These are phyloP conservation scores for Hedya salicella DNA, from an alignment of 2,888 invertebrate genomes.

Conservation along the genomic window DNA sequence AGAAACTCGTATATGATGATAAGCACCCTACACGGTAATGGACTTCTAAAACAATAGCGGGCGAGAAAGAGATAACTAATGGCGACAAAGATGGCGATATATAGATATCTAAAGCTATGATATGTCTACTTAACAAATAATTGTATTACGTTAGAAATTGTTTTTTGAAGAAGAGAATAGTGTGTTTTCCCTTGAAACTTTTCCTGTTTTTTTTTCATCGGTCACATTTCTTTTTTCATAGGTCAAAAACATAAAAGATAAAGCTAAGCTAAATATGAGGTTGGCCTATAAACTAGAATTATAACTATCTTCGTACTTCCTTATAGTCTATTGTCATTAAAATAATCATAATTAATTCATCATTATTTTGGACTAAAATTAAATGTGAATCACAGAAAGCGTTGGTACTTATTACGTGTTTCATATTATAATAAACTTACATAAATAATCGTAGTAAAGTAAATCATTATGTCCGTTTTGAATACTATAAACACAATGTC, in stretches of 20 bases:
- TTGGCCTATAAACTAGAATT: too few relatives aligned
- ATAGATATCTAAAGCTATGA: neutral
- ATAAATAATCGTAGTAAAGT: neutral
- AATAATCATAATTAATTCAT: too few relatives aligned
- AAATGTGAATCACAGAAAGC: neutral
- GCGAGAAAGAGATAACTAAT: slow-evolving; percentile 46
- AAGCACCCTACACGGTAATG: slow-evolving; percentile 62
- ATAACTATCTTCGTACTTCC: too few relatives aligned
- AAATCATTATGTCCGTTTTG: neutral
- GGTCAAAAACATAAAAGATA: too few relatives aligned
- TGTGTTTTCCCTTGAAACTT: too few relatives aligned
- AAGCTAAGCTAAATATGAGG: too few relatives aligned
- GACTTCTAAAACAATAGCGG: slow-evolving; percentile 56
- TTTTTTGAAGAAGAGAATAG: too few relatives aligned
- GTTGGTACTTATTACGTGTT: neutral
- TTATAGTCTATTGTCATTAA: too few relatives aligned
- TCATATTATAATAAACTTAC: neutral
- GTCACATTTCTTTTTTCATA: too few relatives aligned
- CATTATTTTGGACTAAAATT: too few relatives aligned
- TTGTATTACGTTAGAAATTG: too few relatives aligned
- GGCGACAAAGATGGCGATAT: slow-evolving; percentile 43
- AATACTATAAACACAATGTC: slow-evolving; percentile 5
- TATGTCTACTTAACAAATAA: slow-evolving; percentile 5
- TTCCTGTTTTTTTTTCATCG: too few relatives aligned
- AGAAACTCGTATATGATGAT: slow-evolving; percentile 37